Conservation (phyloP, 1,140 invertebrate genomes). For the Thaumetopoea pityocampa region DNA sequence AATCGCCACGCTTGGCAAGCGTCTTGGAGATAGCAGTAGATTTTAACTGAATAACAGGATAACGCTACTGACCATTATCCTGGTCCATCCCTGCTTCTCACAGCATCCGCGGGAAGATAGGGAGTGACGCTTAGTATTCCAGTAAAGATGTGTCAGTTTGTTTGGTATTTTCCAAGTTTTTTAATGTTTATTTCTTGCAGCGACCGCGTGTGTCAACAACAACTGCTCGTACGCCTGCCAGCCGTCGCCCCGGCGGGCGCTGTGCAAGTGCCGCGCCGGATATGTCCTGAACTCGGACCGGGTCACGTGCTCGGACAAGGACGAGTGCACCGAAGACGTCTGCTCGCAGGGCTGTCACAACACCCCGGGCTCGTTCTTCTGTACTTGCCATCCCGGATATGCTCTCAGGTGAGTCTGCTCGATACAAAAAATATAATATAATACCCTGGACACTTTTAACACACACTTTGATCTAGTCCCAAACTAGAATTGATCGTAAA, state of each 20-base stretch:
- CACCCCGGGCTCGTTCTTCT: constrained; percentile 81
- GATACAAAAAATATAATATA: neutral
- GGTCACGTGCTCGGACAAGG: constrained; percentile 79
- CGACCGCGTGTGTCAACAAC: constrained; percentile 78
- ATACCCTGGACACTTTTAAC: too few species aligned
- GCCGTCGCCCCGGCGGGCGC: constrained; percentile 81
- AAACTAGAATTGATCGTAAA: too few species aligned
- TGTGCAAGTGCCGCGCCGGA: constrained; percentile 82
- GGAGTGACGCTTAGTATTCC: too few species aligned
- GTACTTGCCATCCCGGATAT: constrained; percentile 87
- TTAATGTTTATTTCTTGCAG: constrained; percentile 33
- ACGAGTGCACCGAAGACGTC: constrained; percentile 79
- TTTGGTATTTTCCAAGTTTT: too few species aligned
- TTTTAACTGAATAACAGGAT: too few species aligned
- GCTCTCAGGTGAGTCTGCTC: constrained; percentile 69
- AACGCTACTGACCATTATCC: too few species aligned
- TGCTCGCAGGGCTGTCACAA: constrained; percentile 86
- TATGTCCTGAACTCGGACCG: constrained; percentile 73
- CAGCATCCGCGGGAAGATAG: too few species aligned
- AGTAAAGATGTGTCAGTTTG: too few species aligned
- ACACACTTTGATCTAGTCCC: too few species aligned
- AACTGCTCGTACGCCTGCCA: constrained; percentile 80
- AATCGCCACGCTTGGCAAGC: too few species aligned
- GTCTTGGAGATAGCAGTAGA: too few species aligned
- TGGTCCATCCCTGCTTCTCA: too few species aligned